Conservation (phyloP, 2,113 vertebrate genomes). For the Aphyosemion australe region DNA sequence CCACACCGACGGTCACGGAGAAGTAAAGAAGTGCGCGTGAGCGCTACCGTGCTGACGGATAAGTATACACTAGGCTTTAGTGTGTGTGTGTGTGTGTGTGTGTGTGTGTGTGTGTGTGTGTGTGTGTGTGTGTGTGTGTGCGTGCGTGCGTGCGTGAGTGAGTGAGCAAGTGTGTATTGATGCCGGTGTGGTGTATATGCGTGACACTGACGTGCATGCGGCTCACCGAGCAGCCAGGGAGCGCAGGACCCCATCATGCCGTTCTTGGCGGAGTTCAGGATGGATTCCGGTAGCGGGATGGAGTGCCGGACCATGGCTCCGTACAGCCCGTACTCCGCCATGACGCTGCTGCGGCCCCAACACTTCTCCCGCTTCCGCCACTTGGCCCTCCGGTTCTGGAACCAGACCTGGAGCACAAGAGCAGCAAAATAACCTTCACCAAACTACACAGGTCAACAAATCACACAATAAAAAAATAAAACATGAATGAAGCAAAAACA, state of each 20-base stretch:
- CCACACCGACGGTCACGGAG: too few relatives aligned
- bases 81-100: too few relatives aligned
- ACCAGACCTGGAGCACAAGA: constrained; percentile 86
- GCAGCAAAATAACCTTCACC: not conserved
- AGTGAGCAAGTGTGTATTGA: constrained; percentile 20
- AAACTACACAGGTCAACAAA: too few relatives aligned
- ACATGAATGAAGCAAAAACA: too few relatives aligned
- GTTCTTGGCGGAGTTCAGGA: constrained; percentile 88
- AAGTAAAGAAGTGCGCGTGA: too few relatives aligned
- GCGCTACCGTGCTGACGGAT: too few relatives aligned
- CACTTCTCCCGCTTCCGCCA: constrained; percentile 97
- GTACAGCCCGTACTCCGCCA: constrained; percentile 95
- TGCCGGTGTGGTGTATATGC: constrained; percentile 51
- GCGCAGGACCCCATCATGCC: constrained; percentile 90
- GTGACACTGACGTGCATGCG: constrained; percentile 77
- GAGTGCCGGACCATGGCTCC: constrained; percentile 97
- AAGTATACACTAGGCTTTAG: too few relatives aligned
- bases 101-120: too few relatives aligned
- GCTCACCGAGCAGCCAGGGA: constrained; percentile 94
- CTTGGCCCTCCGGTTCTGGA: constrained; percentile 95
- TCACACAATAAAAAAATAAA: too few relatives aligned
- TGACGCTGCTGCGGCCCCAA: constrained; percentile 95
- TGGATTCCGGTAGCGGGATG: constrained; percentile 91
- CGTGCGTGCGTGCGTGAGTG: not conserved
- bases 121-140: not conserved